Evolutionary conservation across 2,113 vertebrate species (phyloP).

Genomic region (Cisticola juncidis): DNA sequence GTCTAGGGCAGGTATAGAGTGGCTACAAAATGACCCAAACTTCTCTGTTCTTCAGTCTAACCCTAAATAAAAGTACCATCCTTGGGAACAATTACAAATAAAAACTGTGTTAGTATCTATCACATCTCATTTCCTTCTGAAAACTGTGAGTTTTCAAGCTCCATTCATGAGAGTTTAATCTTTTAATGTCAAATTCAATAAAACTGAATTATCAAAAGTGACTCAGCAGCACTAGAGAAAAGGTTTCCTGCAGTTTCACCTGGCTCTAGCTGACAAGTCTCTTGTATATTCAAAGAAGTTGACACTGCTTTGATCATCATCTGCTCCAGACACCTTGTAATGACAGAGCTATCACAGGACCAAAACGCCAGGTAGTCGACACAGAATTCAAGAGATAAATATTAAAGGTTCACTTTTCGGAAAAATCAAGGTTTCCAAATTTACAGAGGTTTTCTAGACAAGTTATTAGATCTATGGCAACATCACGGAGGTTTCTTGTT

Average conservation of each 20-base stretch:
- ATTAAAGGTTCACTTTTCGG: neutral
- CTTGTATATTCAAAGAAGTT: neutral
- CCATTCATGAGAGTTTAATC: neutral
- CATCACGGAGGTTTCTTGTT: neutral
- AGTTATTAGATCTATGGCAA: neutral
- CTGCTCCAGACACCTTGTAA: neutral
- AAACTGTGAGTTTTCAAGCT: neutral
- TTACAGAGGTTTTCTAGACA: neutral
- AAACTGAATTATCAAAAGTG: neutral
- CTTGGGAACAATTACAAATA: neutral
- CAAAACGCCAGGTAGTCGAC: neutral
- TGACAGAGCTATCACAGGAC: neutral
- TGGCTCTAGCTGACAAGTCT: neutral
- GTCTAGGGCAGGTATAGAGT: neutral
- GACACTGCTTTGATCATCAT: neutral
- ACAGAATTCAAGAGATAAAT: neutral
- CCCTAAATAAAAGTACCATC: neutral
- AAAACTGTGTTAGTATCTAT: neutral
- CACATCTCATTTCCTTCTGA: neutral
- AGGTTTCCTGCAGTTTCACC: neutral
- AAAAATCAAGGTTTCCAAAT: neutral
- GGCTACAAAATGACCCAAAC: neutral
- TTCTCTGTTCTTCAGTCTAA: neutral
- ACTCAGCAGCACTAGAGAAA: neutral
- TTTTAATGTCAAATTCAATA: neutral